A percentile compares a stretch with the other conserved stretches of the same genome.
These are phyloP conservation scores for Idaea straminata DNA, from an alignment of 2,888 invertebrate genomes.

Conservation along the genomic window DNA sequence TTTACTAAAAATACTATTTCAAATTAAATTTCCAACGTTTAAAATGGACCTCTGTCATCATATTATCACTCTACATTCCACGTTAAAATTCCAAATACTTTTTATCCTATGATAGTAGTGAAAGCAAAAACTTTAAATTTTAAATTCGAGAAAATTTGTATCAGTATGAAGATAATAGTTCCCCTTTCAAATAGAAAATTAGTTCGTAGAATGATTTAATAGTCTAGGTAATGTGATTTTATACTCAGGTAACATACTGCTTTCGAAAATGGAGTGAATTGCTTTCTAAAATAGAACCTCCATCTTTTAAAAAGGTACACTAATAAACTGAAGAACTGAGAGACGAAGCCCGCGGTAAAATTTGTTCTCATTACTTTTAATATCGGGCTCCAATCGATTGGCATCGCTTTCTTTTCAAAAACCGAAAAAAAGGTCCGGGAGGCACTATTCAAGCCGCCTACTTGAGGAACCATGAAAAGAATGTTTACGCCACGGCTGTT, in stretches of 20 bases:
- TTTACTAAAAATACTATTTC: too few relatives aligned
- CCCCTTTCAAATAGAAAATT: too few relatives aligned
- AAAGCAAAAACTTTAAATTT: too few relatives aligned
- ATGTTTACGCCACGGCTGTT: constrained; percentile 30
- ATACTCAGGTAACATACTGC: background rate
- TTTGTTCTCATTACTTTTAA: background rate
- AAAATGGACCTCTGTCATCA: too few relatives aligned
- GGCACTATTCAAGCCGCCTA: constrained; percentile 33
- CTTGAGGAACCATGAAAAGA: constrained; percentile 29
- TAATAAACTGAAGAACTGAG: background rate
- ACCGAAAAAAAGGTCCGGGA: constrained; percentile 9
- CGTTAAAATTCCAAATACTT: too few relatives aligned
- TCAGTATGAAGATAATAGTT: too few relatives aligned
- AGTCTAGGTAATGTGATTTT: background rate
- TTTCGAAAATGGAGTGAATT: background rate
- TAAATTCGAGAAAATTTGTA: too few relatives aligned
- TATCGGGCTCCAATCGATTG: background rate
- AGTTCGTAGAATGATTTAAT: too few relatives aligned
- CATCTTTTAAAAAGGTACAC: background rate
- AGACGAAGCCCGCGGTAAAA: background rate
- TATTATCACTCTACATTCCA: too few relatives aligned
- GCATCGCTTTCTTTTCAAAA: background rate
- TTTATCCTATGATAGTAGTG: too few relatives aligned
- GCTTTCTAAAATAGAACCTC: background rate
- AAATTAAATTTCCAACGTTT: too few relatives aligned